Evolutionary conservation across 2,797 vertebrate species (phyloP).

Genomic region (Gobionotothen gibberifrons): DNA sequence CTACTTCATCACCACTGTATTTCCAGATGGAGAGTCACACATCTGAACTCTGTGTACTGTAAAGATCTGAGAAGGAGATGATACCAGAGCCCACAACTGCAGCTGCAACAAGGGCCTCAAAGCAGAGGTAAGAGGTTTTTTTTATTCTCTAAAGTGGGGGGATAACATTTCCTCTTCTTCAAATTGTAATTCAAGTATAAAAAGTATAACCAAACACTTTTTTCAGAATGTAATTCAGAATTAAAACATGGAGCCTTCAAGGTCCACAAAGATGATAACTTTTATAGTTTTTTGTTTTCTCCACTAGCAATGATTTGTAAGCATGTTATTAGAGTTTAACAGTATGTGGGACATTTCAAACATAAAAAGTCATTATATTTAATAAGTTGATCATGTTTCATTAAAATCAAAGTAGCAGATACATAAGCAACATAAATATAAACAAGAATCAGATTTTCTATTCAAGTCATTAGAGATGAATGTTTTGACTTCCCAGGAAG

Average conservation of each 20-base stretch:
- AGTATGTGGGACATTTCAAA: background rate
- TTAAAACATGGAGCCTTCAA: background rate
- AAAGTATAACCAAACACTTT: background rate
- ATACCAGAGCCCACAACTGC: constrained; percentile 84
- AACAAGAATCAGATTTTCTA: background rate
- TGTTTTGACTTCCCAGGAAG: constrained; percentile 67
- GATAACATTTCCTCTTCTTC: too few relatives aligned
- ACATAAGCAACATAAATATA: background rate
- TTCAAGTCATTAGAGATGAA: background rate
- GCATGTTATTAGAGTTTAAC: too few relatives aligned
- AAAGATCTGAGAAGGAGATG: constrained; percentile 85
- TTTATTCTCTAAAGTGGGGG: too few relatives aligned
- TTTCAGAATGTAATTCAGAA: background rate
- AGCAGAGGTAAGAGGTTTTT: constrained; percentile 79
- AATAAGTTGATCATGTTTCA: background rate
- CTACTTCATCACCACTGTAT: background rate
- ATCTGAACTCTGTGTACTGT: constrained; percentile 49
- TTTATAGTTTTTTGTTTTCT: too few relatives aligned
- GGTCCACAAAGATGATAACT: background rate
- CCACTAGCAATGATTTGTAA: background rate
- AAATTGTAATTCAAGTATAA: background rate
- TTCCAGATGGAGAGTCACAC: constrained; percentile 50
- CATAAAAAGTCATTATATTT: background rate
- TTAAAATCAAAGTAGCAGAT: background rate
- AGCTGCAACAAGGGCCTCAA: constrained; percentile 66